Conservation (phyloP, 2,113 vertebrate genomes). For the Orycteropus afer region DNA sequence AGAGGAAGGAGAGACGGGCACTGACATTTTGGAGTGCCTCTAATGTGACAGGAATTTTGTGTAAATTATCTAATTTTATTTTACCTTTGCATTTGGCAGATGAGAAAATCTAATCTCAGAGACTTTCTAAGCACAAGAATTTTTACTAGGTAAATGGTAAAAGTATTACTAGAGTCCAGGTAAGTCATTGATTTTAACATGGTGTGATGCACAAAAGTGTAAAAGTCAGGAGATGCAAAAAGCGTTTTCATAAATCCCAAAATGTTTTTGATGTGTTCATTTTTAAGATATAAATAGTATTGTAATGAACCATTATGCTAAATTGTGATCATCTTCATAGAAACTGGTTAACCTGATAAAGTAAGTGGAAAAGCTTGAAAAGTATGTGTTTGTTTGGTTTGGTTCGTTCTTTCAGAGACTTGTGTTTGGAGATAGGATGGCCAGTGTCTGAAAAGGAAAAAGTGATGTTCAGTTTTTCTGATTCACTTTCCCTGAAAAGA, state of each 20-base stretch:
- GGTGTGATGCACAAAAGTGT: background rate
- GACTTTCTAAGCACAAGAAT: background rate
- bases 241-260: background rate
- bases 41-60: background rate
- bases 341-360: background rate
- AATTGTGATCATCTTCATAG: background rate
- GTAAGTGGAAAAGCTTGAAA: background rate
- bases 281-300: constrained; percentile 13
- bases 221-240: background rate
- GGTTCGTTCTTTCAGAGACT: background rate
- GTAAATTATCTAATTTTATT: background rate
- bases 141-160: background rate
- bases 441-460: background rate
- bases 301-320: background rate
- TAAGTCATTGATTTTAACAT: constrained; percentile 11
- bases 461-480: background rate
- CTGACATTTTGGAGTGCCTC: background rate
- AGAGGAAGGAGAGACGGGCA: background rate
- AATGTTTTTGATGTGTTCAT: constrained; percentile 11
- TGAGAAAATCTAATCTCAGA: background rate
- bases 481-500: background rate
- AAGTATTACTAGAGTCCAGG: background rate
- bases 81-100: background rate
- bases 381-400: background rate
- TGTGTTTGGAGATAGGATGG: background rate